Base-by-base conservation (phyloP, 2,888 invertebrate genomes). In the Mythimna albipuncta region DNA sequence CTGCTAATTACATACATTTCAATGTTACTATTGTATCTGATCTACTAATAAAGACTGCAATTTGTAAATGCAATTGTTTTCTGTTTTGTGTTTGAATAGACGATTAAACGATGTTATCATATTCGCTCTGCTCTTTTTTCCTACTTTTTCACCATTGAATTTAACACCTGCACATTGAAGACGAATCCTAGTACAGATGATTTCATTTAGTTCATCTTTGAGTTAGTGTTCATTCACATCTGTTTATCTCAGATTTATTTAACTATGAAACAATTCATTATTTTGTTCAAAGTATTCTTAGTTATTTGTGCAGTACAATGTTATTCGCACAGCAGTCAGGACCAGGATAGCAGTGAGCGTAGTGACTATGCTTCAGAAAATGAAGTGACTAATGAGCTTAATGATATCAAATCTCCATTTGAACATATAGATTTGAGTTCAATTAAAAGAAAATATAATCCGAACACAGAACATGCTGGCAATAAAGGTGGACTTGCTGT, bases 81-180 rank as follows among this genome's bases (percentile, higher is more conserved):
- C 50, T 78, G 80, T 80, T 87, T 64, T 61, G 19, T 47, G 19
- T 19, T 55, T 83, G 77, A 82, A 77, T 79, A 55, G 66, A 62
- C 83, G 58, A 78, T 78, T 67, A 75, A 67, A 4, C 11, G 19
- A 21, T 55, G 62, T 83, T 74, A 69, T 75, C 75, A 64, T 69
- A 35, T 57, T 61, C 69, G 54, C 38, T 50, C 7, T 59, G 10
- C 5, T 71, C 50, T 35, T 74, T 85, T 79, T 79, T 35, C 19
- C 10, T 50, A 57, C 7, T 26, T 64, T 76, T 75, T 41, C 2
- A 21, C 75, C 69, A 83, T 83, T 83, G 81, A 81, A 69, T 64
- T 77, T 65, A 68, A 73, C 85, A 85, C 76, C 76, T 85, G 86
- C 76, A 65, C 2, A 2, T 55, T 41, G 10, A 26, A 55, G 55